Conservation (phyloP, 2,113 vertebrate genomes). For the Gambusia affinis region DNA sequence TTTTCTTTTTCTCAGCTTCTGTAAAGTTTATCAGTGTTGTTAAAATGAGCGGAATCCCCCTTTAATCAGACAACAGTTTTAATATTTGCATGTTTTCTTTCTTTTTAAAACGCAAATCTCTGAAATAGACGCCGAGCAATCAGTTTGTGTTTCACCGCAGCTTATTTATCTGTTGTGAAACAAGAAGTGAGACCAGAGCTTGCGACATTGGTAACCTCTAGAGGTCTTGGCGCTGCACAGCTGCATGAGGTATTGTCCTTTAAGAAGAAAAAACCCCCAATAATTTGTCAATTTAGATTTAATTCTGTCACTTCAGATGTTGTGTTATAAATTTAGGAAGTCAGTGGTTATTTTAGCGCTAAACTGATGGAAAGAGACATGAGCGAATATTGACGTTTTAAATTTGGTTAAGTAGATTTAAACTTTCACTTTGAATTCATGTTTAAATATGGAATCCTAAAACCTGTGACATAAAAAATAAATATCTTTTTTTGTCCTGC, state of each 20-base stretch:
- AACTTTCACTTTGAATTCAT: not conserved
- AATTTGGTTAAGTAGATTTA: not conserved
- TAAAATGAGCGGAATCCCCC: not conserved
- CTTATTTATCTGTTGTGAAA: conserved; percentile 26
- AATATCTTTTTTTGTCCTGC: not conserved
- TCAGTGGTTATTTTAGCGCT: not conserved
- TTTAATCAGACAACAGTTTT: not conserved
- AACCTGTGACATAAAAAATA: not conserved
- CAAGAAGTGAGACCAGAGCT: conserved; percentile 45
- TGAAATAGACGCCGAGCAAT: not conserved
- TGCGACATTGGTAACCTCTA: conserved; percentile 25
- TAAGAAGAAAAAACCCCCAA: not conserved
- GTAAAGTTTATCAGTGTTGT: not conserved
- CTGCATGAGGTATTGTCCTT: conserved; percentile 14
- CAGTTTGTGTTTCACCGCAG: not conserved
- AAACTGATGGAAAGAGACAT: not conserved
- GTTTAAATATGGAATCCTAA: not conserved
- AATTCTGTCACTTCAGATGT: not conserved
- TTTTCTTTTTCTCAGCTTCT: not conserved
- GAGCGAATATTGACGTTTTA: not conserved
- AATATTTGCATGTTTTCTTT: not conserved
- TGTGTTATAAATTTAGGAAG: not conserved
- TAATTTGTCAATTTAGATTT: conserved; percentile 17
- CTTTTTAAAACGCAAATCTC: not conserved
- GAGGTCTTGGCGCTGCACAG: conserved; percentile 31